Evolutionary conservation across 2,888 invertebrate genomes (phyloP), one percentile per base, ranked within the genome.

Genomic region (Argyresthia albistria): DNA sequence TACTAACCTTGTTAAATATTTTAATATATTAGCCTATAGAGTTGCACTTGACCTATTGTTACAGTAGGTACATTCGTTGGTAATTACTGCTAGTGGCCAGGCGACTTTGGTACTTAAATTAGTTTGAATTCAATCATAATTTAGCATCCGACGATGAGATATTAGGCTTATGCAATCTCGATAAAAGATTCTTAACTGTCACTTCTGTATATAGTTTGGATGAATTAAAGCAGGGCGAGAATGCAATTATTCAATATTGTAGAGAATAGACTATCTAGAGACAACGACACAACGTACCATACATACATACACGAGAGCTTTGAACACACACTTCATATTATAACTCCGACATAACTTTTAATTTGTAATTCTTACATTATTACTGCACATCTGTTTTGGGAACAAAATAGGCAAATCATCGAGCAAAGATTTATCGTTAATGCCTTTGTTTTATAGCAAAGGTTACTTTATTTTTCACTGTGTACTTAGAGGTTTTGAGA

Each of bases 271-370:
- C 65, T 67, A 75, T 11, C 62, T 77, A 81, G 82, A 82, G 82
- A 81, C 83, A 84, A 86, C 86, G 86, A 86, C 84, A 84, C 82
- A 25, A 25, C 25, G 62, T 53, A 58, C 65, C 71, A 80, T 79
- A 77, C 70, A 61, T 14, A n/a, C n/a, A n/a, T 52, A 73, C 75
- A 79, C 80, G 73, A 82, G 83, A 84, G 83, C 86, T 84, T 81
- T 67, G 59, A 76, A 75, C 77, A 59, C 46, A 63, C 63, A 54
- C 64, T 60, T 64, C 66, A 72, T 71, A 25, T 25, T 25, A 25
- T 4, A 25, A 25, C 25, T 25, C 25, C 25, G 6, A 25, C 2
- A 4, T 25, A 4, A 63, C 58, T 65, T 57, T 35, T n/a, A 35
- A 11, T 25, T 10, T 46, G 46, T 46, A 25, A 25, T 9, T 46